Evolutionary conservation across 92 coral and sea anemone genomes (phyloP), one percentile per base, ranked within the genome.

Genomic region (Pocillopora meandrina): DNA sequence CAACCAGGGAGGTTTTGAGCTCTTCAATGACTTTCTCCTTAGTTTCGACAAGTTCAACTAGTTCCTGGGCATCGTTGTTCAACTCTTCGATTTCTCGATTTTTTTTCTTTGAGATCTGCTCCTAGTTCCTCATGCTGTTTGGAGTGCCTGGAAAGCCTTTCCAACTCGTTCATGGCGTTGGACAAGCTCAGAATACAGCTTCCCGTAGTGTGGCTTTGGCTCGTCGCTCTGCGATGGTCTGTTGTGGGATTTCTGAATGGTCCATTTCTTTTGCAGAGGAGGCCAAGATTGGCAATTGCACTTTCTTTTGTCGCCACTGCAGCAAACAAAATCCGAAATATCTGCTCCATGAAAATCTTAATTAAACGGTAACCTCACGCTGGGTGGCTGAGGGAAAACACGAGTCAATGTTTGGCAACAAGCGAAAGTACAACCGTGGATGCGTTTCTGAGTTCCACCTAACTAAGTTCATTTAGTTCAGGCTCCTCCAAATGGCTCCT

Each of bases 111-210:
- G 19, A 49, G 18, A 36, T 72, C 59, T 20, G 57, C 36, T 76
- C 23, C 52, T 6, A 56, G 66, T 7, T 57, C 80, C 20, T 76
- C 33, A 7, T 76, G 23, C 80, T 76, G 65, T 57, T 59, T 76
- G 19, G 57, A 76, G 42, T 60, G 47, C 52, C 66, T 57, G 80
- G 67, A 76, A 60, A 18, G 80, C 80, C 49, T 76, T 57, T 57
- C 65, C 67, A 56, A 76, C 65, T 31, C 67, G 9, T 76, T 76
- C 67, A 35, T 58, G 80, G 47, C 66, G 31, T 60, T 60, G 35
- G 23, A 76, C 65, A 20, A 76, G 66, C 36, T 59, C 57, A 12
- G 47, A 21, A 58, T 76, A 58, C 67, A 57, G 80, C 80, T 76
- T 76, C 67, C 60, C 67, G 52, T 57, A 61, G 66, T 76, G 26